Percentiles rank a stretch among this genome's conserved stretches.
These are phyloP conservation scores for Teleogryllus oceanicus DNA, from an alignment of 2,888 invertebrate species.

Conservation along the genomic window DNA sequence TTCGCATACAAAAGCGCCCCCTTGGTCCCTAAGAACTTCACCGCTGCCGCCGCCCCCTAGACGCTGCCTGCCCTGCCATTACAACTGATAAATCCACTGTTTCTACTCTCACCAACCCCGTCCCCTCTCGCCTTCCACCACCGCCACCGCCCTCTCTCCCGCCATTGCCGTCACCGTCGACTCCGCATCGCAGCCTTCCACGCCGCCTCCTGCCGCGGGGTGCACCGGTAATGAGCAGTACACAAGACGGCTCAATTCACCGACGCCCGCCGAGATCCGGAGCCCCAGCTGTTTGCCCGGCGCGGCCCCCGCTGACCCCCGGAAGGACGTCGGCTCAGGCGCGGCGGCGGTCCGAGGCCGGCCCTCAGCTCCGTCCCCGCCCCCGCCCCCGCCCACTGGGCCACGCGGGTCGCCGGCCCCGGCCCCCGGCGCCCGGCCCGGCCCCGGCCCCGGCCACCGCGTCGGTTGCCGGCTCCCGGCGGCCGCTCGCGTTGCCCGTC, in stretches of 20 bases:
- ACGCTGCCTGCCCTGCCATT: neutral
- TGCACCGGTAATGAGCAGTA: neutral
- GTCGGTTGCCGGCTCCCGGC: too few species aligned
- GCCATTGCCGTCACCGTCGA: neutral
- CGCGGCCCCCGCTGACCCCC: neutral
- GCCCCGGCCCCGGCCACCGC: neutral
- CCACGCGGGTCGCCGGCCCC: neutral
- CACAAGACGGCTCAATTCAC: conserved; percentile 18
- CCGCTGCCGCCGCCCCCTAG: neutral
- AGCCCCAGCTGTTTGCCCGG: conserved; percentile 3
- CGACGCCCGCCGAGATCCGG: neutral
- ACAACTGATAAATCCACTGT: neutral
- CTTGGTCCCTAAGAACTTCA: too few species aligned
- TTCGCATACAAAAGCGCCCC: too few species aligned
- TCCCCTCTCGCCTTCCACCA: neutral
- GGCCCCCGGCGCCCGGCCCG: neutral
- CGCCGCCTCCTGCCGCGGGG: neutral
- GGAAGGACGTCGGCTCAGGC: neutral
- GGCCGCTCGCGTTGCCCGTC: too few species aligned
- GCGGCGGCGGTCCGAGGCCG: too few species aligned
- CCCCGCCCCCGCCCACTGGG: neutral
- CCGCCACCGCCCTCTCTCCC: neutral
- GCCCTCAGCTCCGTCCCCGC: neutral
- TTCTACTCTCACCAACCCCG: neutral
- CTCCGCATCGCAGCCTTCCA: neutral